Conservation (phyloP, 2,113 vertebrate genomes). For the Takifugu bimaculatus region DNA sequence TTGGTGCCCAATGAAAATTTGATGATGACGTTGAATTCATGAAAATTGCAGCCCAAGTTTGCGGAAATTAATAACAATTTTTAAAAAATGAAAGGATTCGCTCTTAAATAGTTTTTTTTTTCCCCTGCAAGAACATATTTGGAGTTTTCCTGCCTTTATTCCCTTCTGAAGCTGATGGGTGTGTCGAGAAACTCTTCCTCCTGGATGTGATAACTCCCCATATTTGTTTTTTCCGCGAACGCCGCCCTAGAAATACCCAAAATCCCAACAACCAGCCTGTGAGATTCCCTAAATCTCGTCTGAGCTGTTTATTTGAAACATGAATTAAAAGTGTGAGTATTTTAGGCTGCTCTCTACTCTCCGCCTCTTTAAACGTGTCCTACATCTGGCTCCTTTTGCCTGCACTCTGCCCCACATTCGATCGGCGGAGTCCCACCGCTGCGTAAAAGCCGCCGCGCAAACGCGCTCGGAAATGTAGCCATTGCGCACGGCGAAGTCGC, state of each 20-base stretch:
- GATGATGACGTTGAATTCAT: neutral
- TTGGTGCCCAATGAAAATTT: no score
- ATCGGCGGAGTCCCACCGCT: slow-evolving; percentile 19
- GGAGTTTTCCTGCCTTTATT: no score
- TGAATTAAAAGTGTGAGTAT: neutral
- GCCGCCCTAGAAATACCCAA: neutral
- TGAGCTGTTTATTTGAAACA: neutral
- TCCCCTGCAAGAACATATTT: no score
- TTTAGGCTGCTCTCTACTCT: slow-evolving; percentile 25
- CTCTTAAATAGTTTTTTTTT: no score
- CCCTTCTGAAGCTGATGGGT: slow-evolving; percentile 8
- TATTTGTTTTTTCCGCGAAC: neutral
- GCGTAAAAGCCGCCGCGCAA: slow-evolving; percentile 43
- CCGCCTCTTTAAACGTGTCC: slow-evolving; percentile 48
- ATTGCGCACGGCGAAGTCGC: slow-evolving; percentile 21
- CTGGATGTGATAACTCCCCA: slow-evolving; percentile 12
- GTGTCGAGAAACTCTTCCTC: slow-evolving; percentile 16
- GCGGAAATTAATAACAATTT: no score
- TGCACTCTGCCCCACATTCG: slow-evolving; percentile 46
- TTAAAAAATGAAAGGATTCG: no score
- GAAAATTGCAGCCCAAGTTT: no score
- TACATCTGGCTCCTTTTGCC: slow-evolving; percentile 28
- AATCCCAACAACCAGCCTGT: neutral
- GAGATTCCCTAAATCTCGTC: neutral
- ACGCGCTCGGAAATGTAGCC: slow-evolving; percentile 46